phyloP scores from a whole-genome alignment of 2,888 invertebrate genomes.

The Trimorus sp. region DNA sequence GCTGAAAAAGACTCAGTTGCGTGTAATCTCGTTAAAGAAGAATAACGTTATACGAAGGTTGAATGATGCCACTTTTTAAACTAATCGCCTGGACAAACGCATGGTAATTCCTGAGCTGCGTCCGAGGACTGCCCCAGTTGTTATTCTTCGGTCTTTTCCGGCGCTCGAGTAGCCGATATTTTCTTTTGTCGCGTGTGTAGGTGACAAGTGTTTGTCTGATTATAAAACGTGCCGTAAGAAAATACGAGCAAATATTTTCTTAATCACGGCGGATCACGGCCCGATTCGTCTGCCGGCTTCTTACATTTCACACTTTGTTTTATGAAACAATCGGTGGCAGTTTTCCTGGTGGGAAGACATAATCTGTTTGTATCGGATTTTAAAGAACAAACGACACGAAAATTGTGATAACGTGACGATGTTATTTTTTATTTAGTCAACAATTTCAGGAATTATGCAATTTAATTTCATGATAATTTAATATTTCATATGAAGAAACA shows the following conservation, averaged over 20 bases:
- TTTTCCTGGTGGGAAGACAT: not conserved
- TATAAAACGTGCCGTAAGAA: constrained; percentile 30
- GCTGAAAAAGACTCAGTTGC: not conserved
- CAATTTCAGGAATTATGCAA: not conserved
- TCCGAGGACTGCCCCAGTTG: not conserved
- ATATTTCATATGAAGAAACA: too few species aligned
- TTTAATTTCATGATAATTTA: too few species aligned
- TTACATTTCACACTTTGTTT: not conserved
- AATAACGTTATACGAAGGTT: not conserved
- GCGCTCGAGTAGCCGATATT: constrained; percentile 19
- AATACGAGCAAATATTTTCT: constrained; percentile 38
- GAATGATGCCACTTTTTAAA: too few species aligned
- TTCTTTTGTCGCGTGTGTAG: constrained; percentile 39
- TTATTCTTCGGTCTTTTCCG: constrained; percentile 24
- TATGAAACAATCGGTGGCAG: not conserved
- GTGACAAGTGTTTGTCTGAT: constrained; percentile 41
- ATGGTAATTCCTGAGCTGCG: not conserved
- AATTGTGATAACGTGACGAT: not conserved
- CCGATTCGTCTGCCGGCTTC: constrained; percentile 22
- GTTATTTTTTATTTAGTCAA: not conserved
- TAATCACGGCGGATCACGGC: constrained; percentile 17
- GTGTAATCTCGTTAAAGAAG: not conserved
- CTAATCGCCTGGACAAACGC: constrained; percentile 3
- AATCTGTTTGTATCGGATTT: too few species aligned
- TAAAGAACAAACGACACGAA: too few species aligned